Percentiles rank a stretch among this genome's conserved stretches.
These are phyloP conservation scores for Esox niger DNA, from an alignment of 2,113 vertebrate species.

Conservation along the genomic window DNA sequence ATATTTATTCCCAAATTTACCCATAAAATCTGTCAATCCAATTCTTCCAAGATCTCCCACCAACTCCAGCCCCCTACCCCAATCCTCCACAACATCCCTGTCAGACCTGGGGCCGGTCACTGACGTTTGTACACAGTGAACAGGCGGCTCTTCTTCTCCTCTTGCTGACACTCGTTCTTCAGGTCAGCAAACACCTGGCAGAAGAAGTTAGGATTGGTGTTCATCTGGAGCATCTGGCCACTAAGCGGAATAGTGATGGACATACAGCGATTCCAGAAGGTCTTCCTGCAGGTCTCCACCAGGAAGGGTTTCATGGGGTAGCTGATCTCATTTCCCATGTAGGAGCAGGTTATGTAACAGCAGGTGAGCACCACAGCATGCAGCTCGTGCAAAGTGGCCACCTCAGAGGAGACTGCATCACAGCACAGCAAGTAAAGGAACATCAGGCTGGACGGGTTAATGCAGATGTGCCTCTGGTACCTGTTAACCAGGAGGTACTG, in stretches of 20 bases:
- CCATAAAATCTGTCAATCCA: too few species aligned
- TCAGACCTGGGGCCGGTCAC: too few species aligned
- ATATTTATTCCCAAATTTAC: too few species aligned
- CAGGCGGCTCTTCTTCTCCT: too few species aligned
- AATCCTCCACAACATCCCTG: too few species aligned
- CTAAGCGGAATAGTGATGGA: slow-evolving; percentile 97
- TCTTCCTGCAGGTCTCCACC: slow-evolving; percentile 95
- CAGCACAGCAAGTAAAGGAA: slow-evolving; percentile 96
- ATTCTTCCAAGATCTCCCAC: too few species aligned
- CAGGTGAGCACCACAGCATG: slow-evolving; percentile 90
- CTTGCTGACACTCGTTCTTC: too few species aligned
- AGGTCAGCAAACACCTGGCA: slow-evolving; percentile 98
- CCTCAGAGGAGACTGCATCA: slow-evolving; percentile 88
- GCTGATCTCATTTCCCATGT: too few species aligned
- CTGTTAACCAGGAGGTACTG: too few species aligned
- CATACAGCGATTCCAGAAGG: slow-evolving; percentile 97
- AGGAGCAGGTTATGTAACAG: slow-evolving; percentile 93
- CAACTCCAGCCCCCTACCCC: too few species aligned
- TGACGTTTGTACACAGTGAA: too few species aligned
- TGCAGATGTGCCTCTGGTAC: slow-evolving; percentile 97
- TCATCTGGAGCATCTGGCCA: slow-evolving; percentile 97
- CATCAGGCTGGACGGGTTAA: slow-evolving; percentile 93
- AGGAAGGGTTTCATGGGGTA: slow-evolving; percentile 94
- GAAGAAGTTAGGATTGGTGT: slow-evolving; percentile 96
- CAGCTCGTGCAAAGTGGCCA: slow-evolving; percentile 89